Evolutionary conservation across 2,888 invertebrate species (phyloP).

Genomic region (Pyrocoelia pectoralis): DNA sequence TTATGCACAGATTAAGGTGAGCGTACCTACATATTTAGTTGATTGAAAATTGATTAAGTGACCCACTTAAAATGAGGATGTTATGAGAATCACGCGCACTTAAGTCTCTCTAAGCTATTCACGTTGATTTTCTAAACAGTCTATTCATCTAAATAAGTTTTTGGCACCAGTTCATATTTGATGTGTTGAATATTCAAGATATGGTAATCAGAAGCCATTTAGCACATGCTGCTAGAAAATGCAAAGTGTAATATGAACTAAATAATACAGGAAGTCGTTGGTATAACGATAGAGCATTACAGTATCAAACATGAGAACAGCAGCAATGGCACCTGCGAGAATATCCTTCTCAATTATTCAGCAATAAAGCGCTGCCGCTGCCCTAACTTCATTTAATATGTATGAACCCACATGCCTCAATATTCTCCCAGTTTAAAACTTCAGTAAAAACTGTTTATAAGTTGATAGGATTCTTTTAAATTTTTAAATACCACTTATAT

Average conservation of each 20-base stretch:
- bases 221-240: conserved; percentile 36
- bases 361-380: conserved; percentile 56
- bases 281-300: conserved; percentile 44
- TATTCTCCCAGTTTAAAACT: conserved; percentile 44
- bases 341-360: conserved; percentile 58
- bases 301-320: conserved; percentile 43
- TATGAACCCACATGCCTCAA: conserved; percentile 57
- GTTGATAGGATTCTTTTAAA: conserved; percentile 46
- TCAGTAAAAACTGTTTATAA: conserved; percentile 49
- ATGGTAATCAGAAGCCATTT: conserved; percentile 38
- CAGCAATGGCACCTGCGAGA: conserved; percentile 57
- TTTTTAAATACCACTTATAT: conserved; percentile 43
- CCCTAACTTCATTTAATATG: conserved; percentile 59
- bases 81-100: too few species aligned
- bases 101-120: too few species aligned
- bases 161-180: conserved; percentile 20
- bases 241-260: conserved; percentile 48
- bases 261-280: conserved; percentile 48
- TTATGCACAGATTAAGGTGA: too few species aligned
- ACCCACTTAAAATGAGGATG: too few species aligned
- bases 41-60: too few species aligned
- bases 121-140: conserved; percentile 7
- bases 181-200: conserved; percentile 33
- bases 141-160: conserved; percentile 17
- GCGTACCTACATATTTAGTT: too few species aligned